Evolutionary conservation across 2,888 invertebrate genomes (phyloP).

Genomic region (Drosophila antonietae): DNA sequence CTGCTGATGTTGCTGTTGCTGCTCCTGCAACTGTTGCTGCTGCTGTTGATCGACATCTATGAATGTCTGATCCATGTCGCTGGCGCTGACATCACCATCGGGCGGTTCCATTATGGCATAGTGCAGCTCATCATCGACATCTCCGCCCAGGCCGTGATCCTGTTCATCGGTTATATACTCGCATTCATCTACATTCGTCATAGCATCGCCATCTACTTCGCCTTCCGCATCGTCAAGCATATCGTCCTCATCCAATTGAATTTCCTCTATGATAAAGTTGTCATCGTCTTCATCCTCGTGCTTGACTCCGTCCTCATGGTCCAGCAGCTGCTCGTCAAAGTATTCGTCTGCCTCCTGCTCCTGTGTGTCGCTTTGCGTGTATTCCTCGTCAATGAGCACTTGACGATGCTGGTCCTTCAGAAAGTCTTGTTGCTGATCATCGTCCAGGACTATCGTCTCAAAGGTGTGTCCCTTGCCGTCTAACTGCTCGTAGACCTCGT

Average conservation of each 20-base stretch:
- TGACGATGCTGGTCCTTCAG: conserved; percentile 69
- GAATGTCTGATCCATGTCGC: conserved; percentile 72
- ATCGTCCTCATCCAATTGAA: conserved; percentile 81
- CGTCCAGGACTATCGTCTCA: conserved; percentile 81
- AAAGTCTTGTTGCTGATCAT: conserved; percentile 77
- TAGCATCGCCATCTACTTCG: conserved; percentile 60
- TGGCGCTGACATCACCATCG: conserved; percentile 69
- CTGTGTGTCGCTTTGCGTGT: conserved; percentile 76
- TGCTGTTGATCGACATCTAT: conserved; percentile 57
- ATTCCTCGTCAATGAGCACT: conserved; percentile 81
- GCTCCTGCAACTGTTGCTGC: conserved; percentile 38
- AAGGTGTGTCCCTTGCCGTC: conserved; percentile 72
- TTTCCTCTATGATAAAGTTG: conserved; percentile 81
- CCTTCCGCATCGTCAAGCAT: conserved; percentile 76
- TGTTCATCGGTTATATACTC: conserved; percentile 70
- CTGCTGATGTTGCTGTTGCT: conserved; percentile 39
- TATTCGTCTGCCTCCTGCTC: conserved; percentile 73
- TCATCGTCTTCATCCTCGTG: conserved; percentile 76
- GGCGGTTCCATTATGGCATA: conserved; percentile 78
- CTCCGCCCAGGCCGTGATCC: conserved; percentile 65
- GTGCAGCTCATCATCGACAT: conserved; percentile 75
- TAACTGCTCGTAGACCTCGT: conserved; percentile 76
- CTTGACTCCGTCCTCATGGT: conserved; percentile 65
- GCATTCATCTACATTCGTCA: conserved; percentile 73
- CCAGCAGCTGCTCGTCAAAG: conserved; percentile 66